Evolutionary conservation across 2,888 invertebrate genomes (phyloP).

Genomic region (Meta bourneti): DNA sequence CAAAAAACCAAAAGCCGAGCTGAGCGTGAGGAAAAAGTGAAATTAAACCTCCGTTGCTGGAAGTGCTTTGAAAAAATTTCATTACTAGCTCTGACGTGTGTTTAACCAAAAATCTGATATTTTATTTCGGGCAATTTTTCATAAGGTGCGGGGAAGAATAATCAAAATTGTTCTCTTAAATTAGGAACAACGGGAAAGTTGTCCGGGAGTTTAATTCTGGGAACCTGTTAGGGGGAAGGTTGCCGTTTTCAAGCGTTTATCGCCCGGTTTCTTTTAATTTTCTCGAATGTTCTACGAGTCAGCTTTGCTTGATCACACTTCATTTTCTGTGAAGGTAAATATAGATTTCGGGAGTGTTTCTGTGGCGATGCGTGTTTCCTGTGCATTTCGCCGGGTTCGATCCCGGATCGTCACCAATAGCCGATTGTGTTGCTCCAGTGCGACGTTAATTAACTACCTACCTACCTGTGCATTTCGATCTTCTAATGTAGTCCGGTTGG

Average conservation of each 20-base stretch:
- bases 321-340: neutral
- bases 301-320: neutral
- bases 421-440: too few species aligned
- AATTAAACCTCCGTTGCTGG: constrained; percentile 16
- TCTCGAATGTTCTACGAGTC: neutral
- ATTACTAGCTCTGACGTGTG: constrained; percentile 29
- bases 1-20: neutral
- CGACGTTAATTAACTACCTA: too few species aligned
- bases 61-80: constrained; percentile 31
- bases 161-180: constrained; percentile 29
- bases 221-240: constrained; percentile 4
- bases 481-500: too few species aligned
- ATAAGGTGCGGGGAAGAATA: constrained; percentile 12
- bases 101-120: constrained; percentile 49
- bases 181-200: constrained; percentile 18
- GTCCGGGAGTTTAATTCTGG: neutral
- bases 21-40: neutral
- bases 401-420: too few species aligned
- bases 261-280: neutral
- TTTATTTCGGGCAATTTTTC: constrained; percentile 40
- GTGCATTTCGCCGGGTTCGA: too few species aligned
- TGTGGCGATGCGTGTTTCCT: too few species aligned
- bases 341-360: too few species aligned
- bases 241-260: neutral
- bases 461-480: too few species aligned